Conservation (phyloP, 2,113 vertebrate species). For the Pycnonotus jocosus region DNA sequence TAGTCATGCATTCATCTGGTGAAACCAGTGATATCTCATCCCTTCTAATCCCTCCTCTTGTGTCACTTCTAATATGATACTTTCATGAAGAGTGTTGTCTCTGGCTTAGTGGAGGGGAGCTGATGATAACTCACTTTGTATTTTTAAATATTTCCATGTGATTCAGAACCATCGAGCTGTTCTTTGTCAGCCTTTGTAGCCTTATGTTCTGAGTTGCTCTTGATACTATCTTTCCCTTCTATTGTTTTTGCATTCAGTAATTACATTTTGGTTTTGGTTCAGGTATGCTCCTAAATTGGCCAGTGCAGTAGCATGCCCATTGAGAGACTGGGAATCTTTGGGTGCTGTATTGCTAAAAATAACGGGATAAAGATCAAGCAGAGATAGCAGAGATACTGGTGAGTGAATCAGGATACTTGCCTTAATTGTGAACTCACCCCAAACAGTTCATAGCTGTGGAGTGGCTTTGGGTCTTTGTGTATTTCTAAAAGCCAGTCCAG, state of each 20-base stretch:
- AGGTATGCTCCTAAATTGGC: neutral
- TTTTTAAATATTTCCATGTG: conserved; percentile 16
- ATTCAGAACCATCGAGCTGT: neutral
- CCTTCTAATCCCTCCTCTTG: neutral
- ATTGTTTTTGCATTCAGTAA: neutral
- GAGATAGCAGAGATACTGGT: neutral
- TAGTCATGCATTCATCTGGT: neutral
- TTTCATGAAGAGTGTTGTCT: neutral
- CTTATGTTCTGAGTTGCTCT: neutral
- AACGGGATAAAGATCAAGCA: neutral
- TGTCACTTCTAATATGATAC: neutral
- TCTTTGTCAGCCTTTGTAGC: neutral
- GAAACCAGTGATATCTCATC: neutral
- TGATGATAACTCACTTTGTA: neutral
- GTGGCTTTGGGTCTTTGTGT: neutral
- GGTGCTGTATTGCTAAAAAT: neutral
- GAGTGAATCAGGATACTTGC: neutral
- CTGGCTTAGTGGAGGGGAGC: neutral
- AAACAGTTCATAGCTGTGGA: neutral
- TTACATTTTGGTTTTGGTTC: neutral
- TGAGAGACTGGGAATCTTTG: neutral
- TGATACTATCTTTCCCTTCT: neutral
- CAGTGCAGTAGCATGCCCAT: neutral
- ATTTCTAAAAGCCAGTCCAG: neutral
- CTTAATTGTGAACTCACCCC: neutral